Conservation (phyloP, 92 coral and sea anemone genomes). For the Parazoanthus atlanticus region DNA sequence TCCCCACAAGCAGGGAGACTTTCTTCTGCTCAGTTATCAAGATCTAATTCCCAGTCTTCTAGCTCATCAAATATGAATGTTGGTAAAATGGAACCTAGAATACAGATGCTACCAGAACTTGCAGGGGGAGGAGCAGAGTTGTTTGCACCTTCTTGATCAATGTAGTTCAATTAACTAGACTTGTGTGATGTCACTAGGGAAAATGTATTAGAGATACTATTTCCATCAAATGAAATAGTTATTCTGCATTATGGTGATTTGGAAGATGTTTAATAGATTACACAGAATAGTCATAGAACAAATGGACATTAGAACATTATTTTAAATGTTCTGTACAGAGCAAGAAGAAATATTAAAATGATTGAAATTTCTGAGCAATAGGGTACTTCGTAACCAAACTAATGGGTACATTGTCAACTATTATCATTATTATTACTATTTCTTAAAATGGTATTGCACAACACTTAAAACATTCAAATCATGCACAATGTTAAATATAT, state of each 20-base stretch:
- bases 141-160: conserved; percentile 30
- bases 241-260: not conserved
- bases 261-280: not conserved
- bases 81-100: conserved; percentile 39
- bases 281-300: not conserved
- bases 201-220: not conserved
- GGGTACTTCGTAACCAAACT: no score
- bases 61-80: conserved; percentile 24
- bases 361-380: no score
- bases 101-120: conserved; percentile 31
- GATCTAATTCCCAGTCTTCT: conserved; percentile 32
- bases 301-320: not conserved
- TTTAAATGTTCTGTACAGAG: not conserved
- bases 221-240: not conserved
- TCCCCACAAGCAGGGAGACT: conserved; percentile 9
- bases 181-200: not conserved
- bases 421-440: no score
- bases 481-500: no score
- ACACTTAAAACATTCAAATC: no score
- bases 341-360: not conserved
- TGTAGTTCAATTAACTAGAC: not conserved
- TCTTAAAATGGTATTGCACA: no score
- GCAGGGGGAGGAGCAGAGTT: conserved; percentile 39
- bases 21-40: conserved; percentile 21
- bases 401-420: no score